Base-by-base conservation (phyloP, 2,888 invertebrate genomes). In the Allacma fusca region DNA sequence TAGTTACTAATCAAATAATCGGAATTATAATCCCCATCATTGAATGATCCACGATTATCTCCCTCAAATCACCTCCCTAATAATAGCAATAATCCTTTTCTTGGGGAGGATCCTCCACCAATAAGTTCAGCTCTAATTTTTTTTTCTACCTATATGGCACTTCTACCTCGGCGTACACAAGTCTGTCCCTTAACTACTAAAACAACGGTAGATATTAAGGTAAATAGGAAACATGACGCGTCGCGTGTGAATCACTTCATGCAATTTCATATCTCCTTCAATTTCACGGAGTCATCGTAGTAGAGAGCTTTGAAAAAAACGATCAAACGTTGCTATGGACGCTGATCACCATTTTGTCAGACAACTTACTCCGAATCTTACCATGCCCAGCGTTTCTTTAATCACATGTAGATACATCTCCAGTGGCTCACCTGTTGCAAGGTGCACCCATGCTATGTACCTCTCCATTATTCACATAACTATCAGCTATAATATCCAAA, bases 271-370 rank as follows among this genome's bases (percentile, higher is more conserved):
- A 2, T 19, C 50, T 5, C 2, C 50, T 19, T 50, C 7, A 13
- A 9, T 50, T 50, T 50, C 40, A 40, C 40, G 40, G 5, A 13
- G 40, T 50, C 16, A 13, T 13, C 50, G 2, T n/a, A 23, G 64
- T 28, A 16, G 5, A 64, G 19, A 28, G 21, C 9, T 64, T 4
- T 13, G 19, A 2, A 64, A 28, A 24, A 24, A 26, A 26, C 64
- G 64, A 64, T 64, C 64, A 24, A 64, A 64, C 64, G 64, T 64
- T 64, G 64, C 28, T 28, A 64, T 64, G 64, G 64, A 64, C 23
- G 28, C 64, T 2, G 24, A 64, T 64, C 2, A 12, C 1, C 2
- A 50, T 19, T 13, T 50, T 19, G 16, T 50, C 16, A 16, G 50
- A 50, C 50, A 13, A 50, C 19, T 50, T 16, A 5, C 2, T 50